Evolutionary conservation across 2,797 vertebrate species (phyloP).

Genomic region (Acipenser transmontanus): DNA sequence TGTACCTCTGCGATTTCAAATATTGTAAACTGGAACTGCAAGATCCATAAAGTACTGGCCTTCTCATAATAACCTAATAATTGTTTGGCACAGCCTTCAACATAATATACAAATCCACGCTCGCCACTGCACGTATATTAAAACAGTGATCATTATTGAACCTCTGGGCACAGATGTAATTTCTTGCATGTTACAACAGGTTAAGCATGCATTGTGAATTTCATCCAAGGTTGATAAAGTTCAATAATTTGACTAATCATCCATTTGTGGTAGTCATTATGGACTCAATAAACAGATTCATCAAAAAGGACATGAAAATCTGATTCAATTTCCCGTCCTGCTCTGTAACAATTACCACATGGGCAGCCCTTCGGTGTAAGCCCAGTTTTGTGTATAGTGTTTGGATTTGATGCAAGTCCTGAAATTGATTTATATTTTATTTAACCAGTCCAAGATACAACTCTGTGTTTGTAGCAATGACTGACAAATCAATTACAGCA

Average conservation of each 20-base stretch:
- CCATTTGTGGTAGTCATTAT: slow-evolving; percentile 79
- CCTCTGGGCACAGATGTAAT: slow-evolving; percentile 67
- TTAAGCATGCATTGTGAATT: slow-evolving; percentile 75
- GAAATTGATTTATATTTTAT: too few species aligned
- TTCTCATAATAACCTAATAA: slow-evolving; percentile 20
- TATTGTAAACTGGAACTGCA: slow-evolving; percentile 47
- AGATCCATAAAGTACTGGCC: slow-evolving; percentile 55
- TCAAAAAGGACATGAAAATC: slow-evolving; percentile 72
- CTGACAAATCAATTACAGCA: not conserved
- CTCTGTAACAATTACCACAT: slow-evolving; percentile 25
- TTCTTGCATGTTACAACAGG: slow-evolving; percentile 73
- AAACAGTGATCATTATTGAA: slow-evolving; percentile 77
- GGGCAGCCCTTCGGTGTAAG: not conserved
- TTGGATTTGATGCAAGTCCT: too few species aligned
- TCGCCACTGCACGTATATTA: slow-evolving; percentile 52
- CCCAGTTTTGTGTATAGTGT: too few species aligned
- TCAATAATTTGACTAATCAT: slow-evolving; percentile 92
- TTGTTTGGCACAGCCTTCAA: slow-evolving; percentile 24
- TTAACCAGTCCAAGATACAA: too few species aligned
- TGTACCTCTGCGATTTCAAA: slow-evolving; percentile 46
- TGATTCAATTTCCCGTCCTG: slow-evolving; percentile 51
- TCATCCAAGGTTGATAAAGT: slow-evolving; percentile 88
- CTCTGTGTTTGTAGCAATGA: not conserved
- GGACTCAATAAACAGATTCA: slow-evolving; percentile 87
- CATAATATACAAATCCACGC: slow-evolving; percentile 27